A percentile compares a stretch with the other conserved stretches of the same genome.
Conservation (phyloP, 2,113 vertebrate species). For the Gymnobelideus leadbeateri region DNA sequence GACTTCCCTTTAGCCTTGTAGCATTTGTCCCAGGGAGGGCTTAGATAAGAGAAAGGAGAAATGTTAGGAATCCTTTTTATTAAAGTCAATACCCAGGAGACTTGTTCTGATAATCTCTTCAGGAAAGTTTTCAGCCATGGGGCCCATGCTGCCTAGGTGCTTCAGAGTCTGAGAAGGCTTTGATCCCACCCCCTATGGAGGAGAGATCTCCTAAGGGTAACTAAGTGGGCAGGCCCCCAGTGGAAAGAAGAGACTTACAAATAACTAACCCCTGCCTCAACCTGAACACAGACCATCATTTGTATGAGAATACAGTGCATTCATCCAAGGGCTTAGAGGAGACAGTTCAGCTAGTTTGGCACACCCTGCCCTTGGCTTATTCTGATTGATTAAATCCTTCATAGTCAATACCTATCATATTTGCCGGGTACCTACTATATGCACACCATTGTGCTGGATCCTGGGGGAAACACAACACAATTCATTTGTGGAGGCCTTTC, state of each 20-base stretch:
- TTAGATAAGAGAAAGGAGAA: neutral
- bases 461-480: neutral
- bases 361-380: neutral
- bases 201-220: too few relatives aligned
- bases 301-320: neutral
- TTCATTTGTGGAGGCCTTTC: neutral
- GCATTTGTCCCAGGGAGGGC: neutral
- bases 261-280: too few relatives aligned
- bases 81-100: neutral
- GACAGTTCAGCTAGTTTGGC: neutral
- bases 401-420: neutral
- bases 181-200: too few relatives aligned
- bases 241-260: too few relatives aligned
- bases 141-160: too few relatives aligned
- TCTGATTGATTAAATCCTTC: neutral
- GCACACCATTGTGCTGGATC: too few relatives aligned
- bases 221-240: too few relatives aligned
- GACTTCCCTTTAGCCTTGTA: neutral
- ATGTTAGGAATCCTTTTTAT: neutral
- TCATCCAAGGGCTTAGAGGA: neutral
- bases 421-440: neutral
- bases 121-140: too few relatives aligned
- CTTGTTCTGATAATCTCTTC: too few relatives aligned
- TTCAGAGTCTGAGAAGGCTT: too few relatives aligned
- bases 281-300: too few relatives aligned